Evolutionary conservation across 2,888 invertebrate species (phyloP).

Genomic region (Hirtodrosophila alboralis): DNA sequence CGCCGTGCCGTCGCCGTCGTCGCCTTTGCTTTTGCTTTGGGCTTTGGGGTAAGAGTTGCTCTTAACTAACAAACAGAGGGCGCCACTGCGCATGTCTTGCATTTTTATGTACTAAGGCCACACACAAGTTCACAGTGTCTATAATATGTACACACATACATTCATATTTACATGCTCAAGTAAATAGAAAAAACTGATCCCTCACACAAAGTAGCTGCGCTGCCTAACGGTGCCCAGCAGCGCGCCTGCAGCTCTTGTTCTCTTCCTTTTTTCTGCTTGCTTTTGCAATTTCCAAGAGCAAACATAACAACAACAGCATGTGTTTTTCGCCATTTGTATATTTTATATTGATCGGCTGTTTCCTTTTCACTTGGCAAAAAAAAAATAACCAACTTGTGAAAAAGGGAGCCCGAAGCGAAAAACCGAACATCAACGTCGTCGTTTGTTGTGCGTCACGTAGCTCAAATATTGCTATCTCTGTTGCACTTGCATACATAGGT

Average conservation of each 20-base stretch:
- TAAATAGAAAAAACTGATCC: slow-evolving; percentile 68
- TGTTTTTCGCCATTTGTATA: slow-evolving; percentile 54
- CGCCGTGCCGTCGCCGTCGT: slow-evolving; percentile 2
- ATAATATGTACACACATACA: slow-evolving; percentile 9
- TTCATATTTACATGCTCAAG: no score
- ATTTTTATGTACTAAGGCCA: slow-evolving; percentile 51
- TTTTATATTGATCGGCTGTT: slow-evolving; percentile 63
- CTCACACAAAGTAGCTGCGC: slow-evolving; percentile 48
- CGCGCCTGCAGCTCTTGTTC: slow-evolving; percentile 26
- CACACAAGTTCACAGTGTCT: slow-evolving; percentile 10
- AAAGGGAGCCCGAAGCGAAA: slow-evolving; percentile 58
- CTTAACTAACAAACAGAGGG: slow-evolving; percentile 48
- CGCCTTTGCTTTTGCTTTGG: no score
- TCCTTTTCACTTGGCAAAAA: slow-evolving; percentile 51
- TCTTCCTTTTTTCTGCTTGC: slow-evolving; percentile 20
- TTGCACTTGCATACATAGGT: slow-evolving; percentile 21
- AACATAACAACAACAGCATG: slow-evolving; percentile 24
- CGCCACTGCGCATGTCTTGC: slow-evolving; percentile 66
- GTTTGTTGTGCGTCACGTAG: slow-evolving; percentile 58
- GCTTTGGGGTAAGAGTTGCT: slow-evolving; percentile 64
- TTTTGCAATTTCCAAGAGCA: slow-evolving; percentile 4
- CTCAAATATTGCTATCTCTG: slow-evolving; percentile 35
- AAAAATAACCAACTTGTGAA: slow-evolving; percentile 21
- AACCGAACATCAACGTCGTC: slow-evolving; percentile 29
- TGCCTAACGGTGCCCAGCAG: slow-evolving; percentile 63